Evolutionary conservation across 2,888 invertebrate species (phyloP).

Genomic region (Dryobota labecula): DNA sequence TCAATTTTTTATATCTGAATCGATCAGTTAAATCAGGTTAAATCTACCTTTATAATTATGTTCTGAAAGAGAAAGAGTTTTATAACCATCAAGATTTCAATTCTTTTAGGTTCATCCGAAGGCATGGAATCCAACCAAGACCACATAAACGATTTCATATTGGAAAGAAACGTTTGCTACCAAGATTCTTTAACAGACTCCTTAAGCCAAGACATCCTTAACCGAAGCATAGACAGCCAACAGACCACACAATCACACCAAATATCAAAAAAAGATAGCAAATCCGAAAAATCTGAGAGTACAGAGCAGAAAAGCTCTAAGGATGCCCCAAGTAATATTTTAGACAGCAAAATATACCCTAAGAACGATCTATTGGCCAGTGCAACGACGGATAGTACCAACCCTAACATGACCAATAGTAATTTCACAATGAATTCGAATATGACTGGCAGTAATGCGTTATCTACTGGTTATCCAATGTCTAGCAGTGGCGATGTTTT

Average conservation of each 20-base stretch:
- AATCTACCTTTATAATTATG: neutral
- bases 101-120: slow-evolving; percentile 82
- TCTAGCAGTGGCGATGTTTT: slow-evolving; percentile 83
- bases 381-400: slow-evolving; percentile 84
- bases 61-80: neutral
- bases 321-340: slow-evolving; percentile 82
- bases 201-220: slow-evolving; percentile 83
- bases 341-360: slow-evolving; percentile 80
- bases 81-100: fast-evolving
- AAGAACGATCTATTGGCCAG: slow-evolving; percentile 80
- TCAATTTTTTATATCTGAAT: neutral
- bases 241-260: slow-evolving; percentile 68
- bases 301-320: slow-evolving; percentile 84
- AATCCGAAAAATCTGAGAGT: slow-evolving; percentile 85
- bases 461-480: slow-evolving; percentile 85
- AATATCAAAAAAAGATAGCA: slow-evolving; percentile 79
- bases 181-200: slow-evolving; percentile 88
- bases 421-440: slow-evolving; percentile 87
- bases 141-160: slow-evolving; percentile 86
- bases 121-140: slow-evolving; percentile 84
- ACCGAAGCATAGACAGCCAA: slow-evolving; percentile 84
- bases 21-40: neutral
- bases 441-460: slow-evolving; percentile 84
- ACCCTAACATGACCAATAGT: slow-evolving; percentile 85
- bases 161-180: slow-evolving; percentile 88